phyloP scores from a whole-genome alignment of 2,797 vertebrate species.

The Merluccius polli region DNA sequence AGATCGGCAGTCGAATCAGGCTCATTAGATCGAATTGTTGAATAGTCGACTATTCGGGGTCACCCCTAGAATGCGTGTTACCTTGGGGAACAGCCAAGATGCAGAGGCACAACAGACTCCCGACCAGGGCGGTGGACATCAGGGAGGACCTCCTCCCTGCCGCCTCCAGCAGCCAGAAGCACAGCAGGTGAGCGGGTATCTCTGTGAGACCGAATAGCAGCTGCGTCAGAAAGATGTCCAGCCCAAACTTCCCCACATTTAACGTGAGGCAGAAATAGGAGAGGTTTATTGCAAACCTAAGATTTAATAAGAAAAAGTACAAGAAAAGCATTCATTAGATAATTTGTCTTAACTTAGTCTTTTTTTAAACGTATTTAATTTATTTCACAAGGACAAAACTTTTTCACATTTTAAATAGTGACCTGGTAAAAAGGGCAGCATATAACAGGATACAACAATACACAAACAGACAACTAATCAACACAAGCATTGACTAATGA shows the following conservation, averaged over 20 bases:
- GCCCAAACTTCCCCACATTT: conserved; percentile 78
- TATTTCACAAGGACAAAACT: not conserved
- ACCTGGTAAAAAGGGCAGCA: not conserved
- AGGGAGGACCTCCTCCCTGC: conserved; percentile 73
- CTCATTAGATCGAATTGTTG: too few species aligned
- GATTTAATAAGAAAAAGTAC: not conserved
- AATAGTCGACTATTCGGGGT: not conserved
- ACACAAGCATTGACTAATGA: too few species aligned
- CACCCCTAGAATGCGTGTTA: conserved; percentile 52
- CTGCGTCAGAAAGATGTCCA: conserved; percentile 83
- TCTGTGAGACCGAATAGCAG: conserved; percentile 79
- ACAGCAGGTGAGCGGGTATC: conserved; percentile 70
- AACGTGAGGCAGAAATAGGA: conserved; percentile 76
- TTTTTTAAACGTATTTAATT: not conserved
- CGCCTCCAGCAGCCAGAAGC: conserved; percentile 71
- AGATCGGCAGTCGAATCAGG: too few species aligned
- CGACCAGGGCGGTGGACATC: conserved; percentile 60
- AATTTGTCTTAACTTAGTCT: too few species aligned
- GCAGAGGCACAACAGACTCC: conserved; percentile 67
- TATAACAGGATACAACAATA: not conserved
- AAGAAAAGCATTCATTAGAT: not conserved
- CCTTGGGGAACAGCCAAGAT: conserved; percentile 72
- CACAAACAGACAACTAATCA: not conserved
- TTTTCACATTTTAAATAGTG: not conserved
- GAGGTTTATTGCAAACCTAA: conserved; percentile 79